Base-by-base conservation (phyloP, 1,140 invertebrate species). In the Cylas formicarius region DNA sequence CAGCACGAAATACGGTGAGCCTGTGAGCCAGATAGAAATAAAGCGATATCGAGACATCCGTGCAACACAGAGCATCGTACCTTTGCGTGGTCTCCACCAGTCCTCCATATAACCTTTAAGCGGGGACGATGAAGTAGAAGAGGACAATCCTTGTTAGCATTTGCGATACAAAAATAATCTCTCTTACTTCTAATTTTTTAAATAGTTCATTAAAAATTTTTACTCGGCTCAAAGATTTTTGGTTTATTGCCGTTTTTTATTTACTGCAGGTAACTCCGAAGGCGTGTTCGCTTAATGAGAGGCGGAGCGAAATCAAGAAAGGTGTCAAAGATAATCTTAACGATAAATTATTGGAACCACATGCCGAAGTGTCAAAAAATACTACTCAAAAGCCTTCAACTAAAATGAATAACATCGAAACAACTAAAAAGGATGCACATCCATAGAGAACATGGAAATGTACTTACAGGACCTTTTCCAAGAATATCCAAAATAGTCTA, bases 21-120 rank as follows among this genome's bases (percentile, higher is more conserved):
- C n/a, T n/a, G n/a, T n/a, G n/a, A n/a, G n/a, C n/a, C n/a, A n/a
- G n/a, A n/a, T n/a, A n/a, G n/a, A n/a, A n/a, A n/a, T n/a, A n/a
- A n/a, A n/a, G n/a, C n/a, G n/a, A n/a, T n/a, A n/a, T n/a, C n/a
- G n/a, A n/a, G n/a, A n/a, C n/a, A n/a, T n/a, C 11, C 11, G 28
- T 43, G 39, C 40, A 44, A 7, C 13, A 10, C n/a, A 20, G 11
- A 11, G 14, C 2, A 11, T 34, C 48, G 35, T 86, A 91, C 87
- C 88, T 91, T 91, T 91, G 68, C 86, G 81, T 67, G 87, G 87
- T 73, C 87, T 82, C 86, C 86, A 90, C 86, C 86, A 90, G 77
- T 91, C 87, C 81, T 91, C 86, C 82, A 87, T 88, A 81, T 90
- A 89, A 81, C 86, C 86, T 90, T 87, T 85, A 81, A 86, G 82